Percentiles rank a stretch among this genome's conserved stretches.
phyloP scores from a whole-genome alignment of 1,140 invertebrate genomes.

The Drosophila arawakana region DNA sequence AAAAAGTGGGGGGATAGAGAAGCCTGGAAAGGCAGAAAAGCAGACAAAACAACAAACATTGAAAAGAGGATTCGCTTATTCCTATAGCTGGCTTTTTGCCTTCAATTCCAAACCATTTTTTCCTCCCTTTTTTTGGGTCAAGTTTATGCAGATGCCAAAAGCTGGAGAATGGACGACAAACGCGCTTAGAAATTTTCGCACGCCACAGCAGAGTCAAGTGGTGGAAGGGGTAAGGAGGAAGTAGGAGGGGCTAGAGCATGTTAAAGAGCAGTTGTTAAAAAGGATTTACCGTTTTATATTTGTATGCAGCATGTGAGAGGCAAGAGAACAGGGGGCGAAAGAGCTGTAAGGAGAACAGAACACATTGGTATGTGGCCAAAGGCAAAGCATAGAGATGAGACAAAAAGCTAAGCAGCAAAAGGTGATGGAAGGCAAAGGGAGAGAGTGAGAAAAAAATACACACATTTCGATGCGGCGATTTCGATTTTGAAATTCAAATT shows the following conservation, averaged over 20 bases:
- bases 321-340: neutral
- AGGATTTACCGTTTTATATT: constrained; percentile 81
- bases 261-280: constrained; percentile 83
- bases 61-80: constrained; percentile 60
- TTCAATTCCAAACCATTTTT: constrained; percentile 8
- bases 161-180: constrained; percentile 59
- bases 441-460: constrained; percentile 1
- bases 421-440: neutral
- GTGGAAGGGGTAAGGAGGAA: neutral
- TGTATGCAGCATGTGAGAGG: constrained; percentile 44
- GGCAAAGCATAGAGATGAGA: constrained; percentile 4
- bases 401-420: neutral
- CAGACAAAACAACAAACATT: constrained; percentile 35
- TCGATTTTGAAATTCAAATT: constrained; percentile 82
- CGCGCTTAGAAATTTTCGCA: constrained; percentile 78
- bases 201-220: constrained; percentile 37
- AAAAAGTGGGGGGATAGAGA: neutral
- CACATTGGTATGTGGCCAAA: constrained; percentile 76
- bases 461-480: constrained; percentile 73
- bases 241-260: constrained; percentile 52
- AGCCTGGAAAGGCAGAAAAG: neutral
- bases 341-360: neutral
- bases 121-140: constrained; percentile 68
- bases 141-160: constrained; percentile 78
- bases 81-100: constrained; percentile 49